Base-by-base conservation (phyloP, 1,140 invertebrate genomes). In the Polypedilum pembai region DNA sequence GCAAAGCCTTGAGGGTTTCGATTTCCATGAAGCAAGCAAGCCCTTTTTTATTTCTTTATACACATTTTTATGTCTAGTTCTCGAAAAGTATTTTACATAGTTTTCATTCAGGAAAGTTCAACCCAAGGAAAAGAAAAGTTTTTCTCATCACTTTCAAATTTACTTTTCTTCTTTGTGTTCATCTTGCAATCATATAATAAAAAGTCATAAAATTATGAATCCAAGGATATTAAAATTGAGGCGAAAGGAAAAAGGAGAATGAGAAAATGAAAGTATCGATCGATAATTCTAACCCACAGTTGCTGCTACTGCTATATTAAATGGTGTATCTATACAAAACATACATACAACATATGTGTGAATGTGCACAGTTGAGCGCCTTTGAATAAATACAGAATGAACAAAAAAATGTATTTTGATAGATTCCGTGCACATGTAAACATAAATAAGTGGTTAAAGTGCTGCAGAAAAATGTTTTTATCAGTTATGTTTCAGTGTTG, bases 361-460 rank as follows among this genome's bases (percentile, higher is more conserved):
- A n/a, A n/a, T 56, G 4, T 56, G n/a, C 45, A 56, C 45, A 56
- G 12, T 15, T n/a, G 45, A 56, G 12, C 45, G 45, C 12, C 45
- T 56, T n/a, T 56, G 12, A 56, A 56, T 56, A 15, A 56, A 56
- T 15, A 56, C 10, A 33, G 2, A 33, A n/a, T n/a, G 24, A 33
- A n/a, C n/a, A 56, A 56, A 45, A 45, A 45, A 56, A 12, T 56
- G 45, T 56, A 56, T 56, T 56, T 56, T 56, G 45, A 56, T 56
- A 56, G 45, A 12, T 12, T 15, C n/a, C 1, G 5, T 33, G 24
- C 24, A n/a, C 45, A 56, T 56, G 45, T 56, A 56, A 56, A 56
- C 45, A 56, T 56, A 56, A 56, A 56, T 56, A 33, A 33, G 24
- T 33, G 24, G 24, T 33, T 56, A n/a, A 15, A 56, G 12, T n/a